A percentile compares a stretch with the other conserved stretches of the same genome.
These are phyloP conservation scores for Drosophila parthenogenetica DNA, from an alignment of 2,888 invertebrate genomes.

Conservation along the genomic window DNA sequence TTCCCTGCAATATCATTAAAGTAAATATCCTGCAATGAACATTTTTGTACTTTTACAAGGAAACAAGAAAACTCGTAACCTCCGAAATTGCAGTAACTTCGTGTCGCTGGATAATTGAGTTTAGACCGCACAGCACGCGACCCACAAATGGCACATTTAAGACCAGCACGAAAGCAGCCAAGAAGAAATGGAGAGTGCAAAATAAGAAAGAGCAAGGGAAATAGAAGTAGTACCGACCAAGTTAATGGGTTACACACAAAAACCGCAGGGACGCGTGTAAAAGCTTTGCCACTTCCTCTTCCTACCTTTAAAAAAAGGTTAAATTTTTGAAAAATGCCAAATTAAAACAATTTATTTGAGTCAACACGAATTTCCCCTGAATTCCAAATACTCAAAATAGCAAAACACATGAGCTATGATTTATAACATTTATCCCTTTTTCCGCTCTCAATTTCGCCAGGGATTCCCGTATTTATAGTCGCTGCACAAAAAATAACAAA, in stretches of 20 bases:
- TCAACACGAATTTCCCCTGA: neutral
- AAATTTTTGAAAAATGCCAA: constrained; percentile 43
- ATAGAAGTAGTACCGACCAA: neutral
- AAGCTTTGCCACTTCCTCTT: constrained; percentile 1
- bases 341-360: constrained; percentile 23
- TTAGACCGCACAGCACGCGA: constrained; percentile 58
- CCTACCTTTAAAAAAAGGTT: constrained; percentile 39
- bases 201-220: constrained; percentile 6
- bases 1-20: constrained; percentile 44
- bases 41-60: constrained; percentile 55
- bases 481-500: constrained; percentile 27
- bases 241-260: constrained; percentile 57
- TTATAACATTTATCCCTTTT: constrained; percentile 47
- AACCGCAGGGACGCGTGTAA: constrained; percentile 59
- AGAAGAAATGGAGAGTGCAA: neutral
- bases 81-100: constrained; percentile 38
- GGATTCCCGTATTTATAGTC: constrained; percentile 64
- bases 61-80: constrained; percentile 28
- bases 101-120: constrained; percentile 71
- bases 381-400: constrained; percentile 15
- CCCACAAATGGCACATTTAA: constrained; percentile 32
- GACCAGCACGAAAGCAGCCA: neutral
- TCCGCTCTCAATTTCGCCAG: constrained; percentile 3
- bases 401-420: constrained; percentile 53
- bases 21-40: constrained; percentile 71